Base-by-base conservation (phyloP, 2,888 invertebrate genomes). In the Drosophila suboccidentalis region DNA sequence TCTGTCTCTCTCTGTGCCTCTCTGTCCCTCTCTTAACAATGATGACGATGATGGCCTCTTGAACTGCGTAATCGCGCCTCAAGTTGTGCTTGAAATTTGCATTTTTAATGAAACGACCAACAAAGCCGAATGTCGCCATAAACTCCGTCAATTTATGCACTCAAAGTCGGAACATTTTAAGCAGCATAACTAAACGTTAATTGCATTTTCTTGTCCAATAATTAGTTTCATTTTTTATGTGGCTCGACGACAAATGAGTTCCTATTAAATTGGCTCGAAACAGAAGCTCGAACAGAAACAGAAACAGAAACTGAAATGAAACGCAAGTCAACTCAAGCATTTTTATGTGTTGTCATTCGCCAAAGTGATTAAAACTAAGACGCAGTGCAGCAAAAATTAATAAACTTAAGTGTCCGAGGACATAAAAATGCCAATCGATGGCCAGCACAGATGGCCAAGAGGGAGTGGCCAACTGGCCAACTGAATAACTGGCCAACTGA, bases 11-110 rank as follows among this genome's bases (percentile, higher is more conserved):
- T 26, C 36, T 38, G 8, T 0, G 6, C 49, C 9, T 9, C 34
- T 26, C 36, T 32, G 8, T n/a, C 32, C 11, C 6, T n/a, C 36
- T 41, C 13, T 44, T 44, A 43, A 57, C 65, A 54, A 65, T 61
- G 71, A 75, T 51, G 53, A 57, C 65, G 53, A 65, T 61, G 71
- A 75, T 51, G 53, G 32, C 63, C 75, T 60, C 82, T 82, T 87
- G 83, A 88, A 75, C 78, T 88, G 80, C 72, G 87, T 84, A 79
- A 84, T 86, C 89, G 83, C 83, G 83, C 66, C 82, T 76, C 49
- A 76, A 78, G 71, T 71, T 71, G 60, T 74, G 74, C 84, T 81
- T 75, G 64, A 81, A 84, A 89, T 87, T 84, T 89, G 74, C 85
- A 86, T 84, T 87, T 87, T 78, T 72, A 85, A 88, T 86, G 76